These are phyloP conservation scores for Thryonomys swinderianus DNA, from an alignment of 2,113 vertebrate species.

Conservation along the genomic window DNA sequence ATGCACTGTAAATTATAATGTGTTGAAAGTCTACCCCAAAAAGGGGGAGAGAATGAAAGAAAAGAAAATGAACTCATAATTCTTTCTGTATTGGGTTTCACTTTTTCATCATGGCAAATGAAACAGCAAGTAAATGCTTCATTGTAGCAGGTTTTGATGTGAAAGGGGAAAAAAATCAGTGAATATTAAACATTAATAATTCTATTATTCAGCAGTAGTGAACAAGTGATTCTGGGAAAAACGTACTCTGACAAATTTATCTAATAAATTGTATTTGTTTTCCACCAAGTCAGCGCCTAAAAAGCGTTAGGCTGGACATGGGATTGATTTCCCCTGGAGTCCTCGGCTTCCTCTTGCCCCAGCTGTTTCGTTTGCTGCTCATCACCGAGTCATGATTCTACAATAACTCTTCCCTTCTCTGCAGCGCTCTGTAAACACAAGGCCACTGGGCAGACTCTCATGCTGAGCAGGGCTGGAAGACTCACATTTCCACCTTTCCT, in stretches of 20 bases:
- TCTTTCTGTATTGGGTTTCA: conserved; percentile 57
- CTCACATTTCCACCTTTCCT: background rate
- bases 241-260: conserved; percentile 52
- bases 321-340: conserved; percentile 67
- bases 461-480: conserved; percentile 5
- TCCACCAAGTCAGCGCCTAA: conserved; percentile 61
- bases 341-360: conserved; percentile 66
- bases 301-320: conserved; percentile 52
- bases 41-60: background rate
- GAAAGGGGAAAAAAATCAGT: conserved; percentile 28
- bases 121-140: conserved; percentile 38
- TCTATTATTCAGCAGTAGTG: conserved; percentile 5
- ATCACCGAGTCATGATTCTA: conserved; percentile 65
- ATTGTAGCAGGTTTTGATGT: conserved; percentile 27
- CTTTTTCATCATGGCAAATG: conserved; percentile 63
- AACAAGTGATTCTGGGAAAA: conserved; percentile 23
- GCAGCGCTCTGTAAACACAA: background rate
- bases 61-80: conserved; percentile 61
- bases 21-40: conserved; percentile 49
- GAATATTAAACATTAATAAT: conserved; percentile 45
- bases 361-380: conserved; percentile 83
- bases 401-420: conserved; percentile 51
- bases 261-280: conserved; percentile 79
- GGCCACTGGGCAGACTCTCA: background rate
- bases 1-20: conserved; percentile 60